Evolutionary conservation across 2,113 vertebrate species (phyloP).

Genomic region (Perca schrenkii): DNA sequence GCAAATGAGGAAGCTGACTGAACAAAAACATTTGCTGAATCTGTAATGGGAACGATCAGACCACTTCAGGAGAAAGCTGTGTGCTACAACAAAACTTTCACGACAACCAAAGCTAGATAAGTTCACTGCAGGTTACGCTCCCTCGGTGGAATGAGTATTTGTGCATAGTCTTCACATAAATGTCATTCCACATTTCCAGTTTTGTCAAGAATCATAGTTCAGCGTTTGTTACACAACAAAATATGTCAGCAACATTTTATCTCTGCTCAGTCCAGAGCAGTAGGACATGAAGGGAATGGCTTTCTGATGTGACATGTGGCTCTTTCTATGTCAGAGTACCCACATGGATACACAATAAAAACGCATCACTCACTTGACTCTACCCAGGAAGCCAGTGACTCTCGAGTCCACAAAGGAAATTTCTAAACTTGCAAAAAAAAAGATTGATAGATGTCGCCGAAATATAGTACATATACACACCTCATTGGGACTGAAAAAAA

Average conservation of each 20-base stretch:
- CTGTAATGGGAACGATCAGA: constrained; percentile 54
- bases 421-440: constrained; percentile 28
- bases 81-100: constrained; percentile 33
- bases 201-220: constrained; percentile 17
- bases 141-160: not conserved
- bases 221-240: constrained; percentile 17
- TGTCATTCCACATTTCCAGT: constrained; percentile 12
- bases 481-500: constrained; percentile 18
- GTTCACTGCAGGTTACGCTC: constrained; percentile 28
- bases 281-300: constrained; percentile 1
- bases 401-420: constrained; percentile 28
- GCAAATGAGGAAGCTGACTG: constrained; percentile 67
- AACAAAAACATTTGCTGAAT: constrained; percentile 70
- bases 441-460: constrained; percentile 36
- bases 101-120: not conserved
- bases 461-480: constrained; percentile 21
- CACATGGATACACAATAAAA: constrained; percentile 28
- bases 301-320: constrained; percentile 36
- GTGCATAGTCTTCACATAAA: not conserved
- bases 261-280: not conserved
- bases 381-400: constrained; percentile 32
- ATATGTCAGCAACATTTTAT: constrained; percentile 3
- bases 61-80: constrained; percentile 31
- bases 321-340: constrained; percentile 28
- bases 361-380: constrained; percentile 46